Base-by-base conservation (phyloP, 2,797 vertebrate genomes). In the Hemitrygon akajei region DNA sequence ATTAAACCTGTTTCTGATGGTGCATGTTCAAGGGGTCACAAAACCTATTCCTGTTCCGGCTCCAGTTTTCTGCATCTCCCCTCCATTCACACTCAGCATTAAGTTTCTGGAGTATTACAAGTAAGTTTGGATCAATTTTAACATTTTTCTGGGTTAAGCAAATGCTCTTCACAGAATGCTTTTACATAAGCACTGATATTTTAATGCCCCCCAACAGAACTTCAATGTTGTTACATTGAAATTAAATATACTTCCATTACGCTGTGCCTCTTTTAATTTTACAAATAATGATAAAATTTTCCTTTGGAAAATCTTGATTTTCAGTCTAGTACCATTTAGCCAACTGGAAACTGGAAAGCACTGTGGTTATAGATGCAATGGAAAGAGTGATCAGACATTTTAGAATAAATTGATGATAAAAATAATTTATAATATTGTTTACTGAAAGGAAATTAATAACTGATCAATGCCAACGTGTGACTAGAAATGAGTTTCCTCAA, bases 281-380 rank as follows among this genome's bases (percentile, higher is more conserved):
- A 87, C 12, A 60, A 7, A 87, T 27, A 60, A 7, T n/a, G 14
- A 87, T 87, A 20, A 87, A 87, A 34, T 87, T 63, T 63, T 60
- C 27, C 30, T 66, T 66, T 16, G 86, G 60, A 89, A 89, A 66
- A 89, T 27, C 22, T 66, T 89, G 63, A 89, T 30, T 89, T 63
- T 63, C 86, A 63, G 86, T 34, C 18, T n/a, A 66, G 16, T 89
- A 18, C 60, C 86, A 1, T 89, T 89, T 37, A 66, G 58, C 86
- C 34, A n/a, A 34, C 18, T 89, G 58, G 47, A 47, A 47, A 89
- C n/a, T 63, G 86, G 86, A 89, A 89, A 89, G 86, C 60, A 89
- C 30, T 60, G 60, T 34, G 86, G 20, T 20, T 30, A 66, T 60
- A 89, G 60, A 73, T 22, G 18, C 34, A 89, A 18, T 20, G 60